Evolutionary conservation across 2,888 invertebrate genomes (phyloP), one percentile per base, ranked within the genome.

Genomic region (Apotomis betuletana): DNA sequence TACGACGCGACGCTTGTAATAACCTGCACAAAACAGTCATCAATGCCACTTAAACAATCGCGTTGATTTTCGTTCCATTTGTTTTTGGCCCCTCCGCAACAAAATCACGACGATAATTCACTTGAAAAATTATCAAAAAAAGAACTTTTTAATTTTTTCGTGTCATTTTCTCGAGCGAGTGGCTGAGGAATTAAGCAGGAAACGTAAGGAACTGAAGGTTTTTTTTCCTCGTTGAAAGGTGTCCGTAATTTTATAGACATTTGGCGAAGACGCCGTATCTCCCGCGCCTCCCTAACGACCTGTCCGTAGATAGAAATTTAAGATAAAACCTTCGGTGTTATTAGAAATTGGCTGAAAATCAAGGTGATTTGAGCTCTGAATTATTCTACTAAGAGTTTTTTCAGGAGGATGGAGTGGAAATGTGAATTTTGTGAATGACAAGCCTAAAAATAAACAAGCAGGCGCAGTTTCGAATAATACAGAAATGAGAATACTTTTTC

Each of bases 231-330:
- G 65, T 67, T 61, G 67, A 69, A 76, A 78, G 76, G 77, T 77
- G 75, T 75, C 74, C 71, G 75, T 77, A 75, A 79, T 78, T 78
- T 78, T 77, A 76, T 75, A 79, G 79, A 72, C 75, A 63, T 74
- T 75, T 72, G 64, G 74, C 52, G 68, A 70, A 52, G 41, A 36
- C 15, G 65, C 69, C 73, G 51, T 74, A 74, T 75, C 75, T 67
- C 61, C 61, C 59, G 65, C 62, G 58, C 49, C 69, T 59, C 15
- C 61, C 73, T 76, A 76, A 76, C 75, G 76, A 74, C 74, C 69
- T 71, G 75, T 71, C 76, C 67, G 65, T 61, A 70, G 74, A 73
- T 73, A 55, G 69, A 73, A 74, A 69, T 73, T 51, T 57, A 61
- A 63, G 75, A 74, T 75, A 75, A 73, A 71, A 70, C 46, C 46